These are phyloP conservation scores for Gymnoscelis rufifasciata DNA, from an alignment of 2,888 invertebrate genomes.

Conservation along the genomic window DNA sequence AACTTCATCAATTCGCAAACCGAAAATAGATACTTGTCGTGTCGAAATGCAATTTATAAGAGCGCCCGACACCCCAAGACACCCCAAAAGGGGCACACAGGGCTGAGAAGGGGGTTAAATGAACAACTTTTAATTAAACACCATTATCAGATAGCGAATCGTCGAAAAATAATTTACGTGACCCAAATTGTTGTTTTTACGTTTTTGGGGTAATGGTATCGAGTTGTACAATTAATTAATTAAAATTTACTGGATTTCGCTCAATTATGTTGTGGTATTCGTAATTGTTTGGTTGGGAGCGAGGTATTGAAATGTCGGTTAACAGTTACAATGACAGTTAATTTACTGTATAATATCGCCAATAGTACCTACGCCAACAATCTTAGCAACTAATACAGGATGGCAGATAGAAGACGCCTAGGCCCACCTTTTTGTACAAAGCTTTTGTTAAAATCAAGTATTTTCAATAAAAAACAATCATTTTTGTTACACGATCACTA, in stretches of 20 bases:
- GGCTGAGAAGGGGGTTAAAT: conserved; percentile 17
- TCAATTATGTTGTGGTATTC: neutral
- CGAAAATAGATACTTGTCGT: conserved; percentile 29
- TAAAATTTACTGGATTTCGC: neutral
- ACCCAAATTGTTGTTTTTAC: conserved; percentile 1
- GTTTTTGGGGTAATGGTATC: neutral
- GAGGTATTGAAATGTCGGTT: too few species aligned
- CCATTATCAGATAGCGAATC: conserved; percentile 41
- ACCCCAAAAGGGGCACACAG: conserved; percentile 4
- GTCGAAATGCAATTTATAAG: conserved; percentile 32
- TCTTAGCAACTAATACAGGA: too few species aligned
- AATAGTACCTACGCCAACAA: too few species aligned
- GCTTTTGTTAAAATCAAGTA: too few species aligned
- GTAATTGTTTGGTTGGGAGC: neutral
- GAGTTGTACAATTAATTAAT: neutral
- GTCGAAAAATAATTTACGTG: conserved; percentile 36
- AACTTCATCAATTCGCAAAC: conserved; percentile 19
- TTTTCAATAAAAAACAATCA: too few species aligned
- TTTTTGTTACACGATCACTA: too few species aligned
- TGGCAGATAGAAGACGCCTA: too few species aligned
- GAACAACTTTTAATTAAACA: conserved; percentile 52
- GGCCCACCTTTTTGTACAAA: too few species aligned
- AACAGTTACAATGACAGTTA: too few species aligned
- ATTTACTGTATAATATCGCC: too few species aligned
- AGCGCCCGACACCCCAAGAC: conserved; percentile 6